These are phyloP conservation scores for Tichodroma muraria DNA, from an alignment of 2,113 vertebrate genomes.

Conservation along the genomic window DNA sequence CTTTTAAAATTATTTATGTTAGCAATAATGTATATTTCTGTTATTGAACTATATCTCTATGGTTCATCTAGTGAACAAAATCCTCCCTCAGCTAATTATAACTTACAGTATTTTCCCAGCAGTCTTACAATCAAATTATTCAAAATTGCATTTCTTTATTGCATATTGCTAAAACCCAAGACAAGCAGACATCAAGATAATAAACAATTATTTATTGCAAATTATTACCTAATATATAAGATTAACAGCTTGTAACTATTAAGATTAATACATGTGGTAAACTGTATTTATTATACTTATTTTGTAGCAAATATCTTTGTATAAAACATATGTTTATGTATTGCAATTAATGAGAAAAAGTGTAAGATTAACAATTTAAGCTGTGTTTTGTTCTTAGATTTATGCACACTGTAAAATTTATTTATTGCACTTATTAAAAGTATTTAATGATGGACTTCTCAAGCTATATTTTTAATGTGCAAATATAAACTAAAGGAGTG, in stretches of 20 bases:
- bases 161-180: constrained; percentile 84
- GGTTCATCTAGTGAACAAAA: constrained; percentile 70
- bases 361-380: constrained; percentile 96
- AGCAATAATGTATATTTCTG: constrained; percentile 72
- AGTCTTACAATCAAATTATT: constrained; percentile 86
- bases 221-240: constrained; percentile 99
- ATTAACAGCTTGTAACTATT: constrained; percentile 98
- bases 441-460: constrained; percentile 97
- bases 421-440: constrained; percentile 98
- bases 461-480: constrained; percentile 94
- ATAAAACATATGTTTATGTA: constrained; percentile 97
- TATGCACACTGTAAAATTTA: constrained; percentile 89
- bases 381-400: constrained; percentile 96
- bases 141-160: constrained; percentile 88
- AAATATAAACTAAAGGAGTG: constrained; percentile 90
- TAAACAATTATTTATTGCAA: constrained; percentile 99
- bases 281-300: constrained; percentile 98
- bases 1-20: constrained; percentile 77
- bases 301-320: constrained; percentile 91
- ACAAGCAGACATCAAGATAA: constrained; percentile 87
- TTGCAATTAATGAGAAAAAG: constrained; percentile 93
- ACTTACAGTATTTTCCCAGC: constrained; percentile 79
- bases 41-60: constrained; percentile 68
- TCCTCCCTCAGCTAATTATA: constrained; percentile 78
- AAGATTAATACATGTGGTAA: constrained; percentile 91